phyloP scores from a whole-genome alignment of 2,888 invertebrate genomes.

The Deilephila porcellus region DNA sequence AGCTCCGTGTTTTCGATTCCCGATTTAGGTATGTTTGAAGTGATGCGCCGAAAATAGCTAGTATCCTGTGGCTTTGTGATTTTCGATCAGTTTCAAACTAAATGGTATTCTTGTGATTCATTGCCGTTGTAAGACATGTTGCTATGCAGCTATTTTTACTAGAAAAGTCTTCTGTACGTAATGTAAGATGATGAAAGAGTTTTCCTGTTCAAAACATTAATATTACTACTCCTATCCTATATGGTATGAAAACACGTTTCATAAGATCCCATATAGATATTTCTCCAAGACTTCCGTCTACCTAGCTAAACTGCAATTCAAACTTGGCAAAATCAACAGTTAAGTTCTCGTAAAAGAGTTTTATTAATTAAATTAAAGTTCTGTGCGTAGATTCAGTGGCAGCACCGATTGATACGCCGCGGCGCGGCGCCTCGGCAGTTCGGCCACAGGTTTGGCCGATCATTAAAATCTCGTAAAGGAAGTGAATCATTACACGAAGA shows the following conservation, averaged over 20 bases:
- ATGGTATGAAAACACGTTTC: too few relatives aligned
- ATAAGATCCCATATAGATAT: too few relatives aligned
- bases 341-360: neutral
- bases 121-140: too few relatives aligned
- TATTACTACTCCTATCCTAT: too few relatives aligned
- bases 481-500: constrained; percentile 27
- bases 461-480: constrained; percentile 30
- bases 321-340: neutral
- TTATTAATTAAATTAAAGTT: too few relatives aligned
- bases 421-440: neutral
- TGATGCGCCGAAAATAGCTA: neutral
- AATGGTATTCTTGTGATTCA: neutral
- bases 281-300: neutral
- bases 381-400: constrained; percentile 10
- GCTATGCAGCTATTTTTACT: too few relatives aligned
- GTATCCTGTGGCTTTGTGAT: neutral
- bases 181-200: too few relatives aligned
- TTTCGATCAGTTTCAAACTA: neutral
- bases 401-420: neutral
- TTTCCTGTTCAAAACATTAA: too few relatives aligned
- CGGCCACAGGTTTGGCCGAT: too few relatives aligned
- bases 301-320: neutral
- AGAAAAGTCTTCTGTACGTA: too few relatives aligned
- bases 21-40: constrained; percentile 14
- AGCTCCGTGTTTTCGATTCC: neutral